Percentiles rank a stretch among this genome's conserved stretches.
Conservation (phyloP, 2,888 invertebrate species). For the Teleiodes luculella region DNA sequence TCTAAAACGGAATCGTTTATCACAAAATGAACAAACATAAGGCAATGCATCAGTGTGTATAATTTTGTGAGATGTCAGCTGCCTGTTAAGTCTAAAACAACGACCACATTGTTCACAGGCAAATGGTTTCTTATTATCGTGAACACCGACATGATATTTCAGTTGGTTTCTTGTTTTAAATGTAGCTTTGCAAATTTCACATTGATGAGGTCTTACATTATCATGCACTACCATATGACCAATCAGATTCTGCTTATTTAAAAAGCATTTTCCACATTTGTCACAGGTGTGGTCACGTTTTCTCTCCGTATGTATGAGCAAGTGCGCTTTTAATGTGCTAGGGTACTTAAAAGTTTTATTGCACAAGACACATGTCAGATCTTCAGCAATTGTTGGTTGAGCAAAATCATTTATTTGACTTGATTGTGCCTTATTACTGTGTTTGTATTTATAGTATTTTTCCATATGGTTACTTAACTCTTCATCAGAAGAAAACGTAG, state of each 20-base stretch:
- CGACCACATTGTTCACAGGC: slow-evolving; percentile 68
- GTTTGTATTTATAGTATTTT: background rate
- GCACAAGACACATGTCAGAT: slow-evolving; percentile 48
- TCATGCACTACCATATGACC: slow-evolving; percentile 50
- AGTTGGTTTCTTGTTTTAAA: slow-evolving; percentile 46
- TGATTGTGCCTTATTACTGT: background rate
- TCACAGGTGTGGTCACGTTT: slow-evolving; percentile 54
- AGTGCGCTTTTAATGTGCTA: slow-evolving; percentile 64
- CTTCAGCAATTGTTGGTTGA: slow-evolving; percentile 24
- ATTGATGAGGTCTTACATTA: slow-evolving; percentile 48
- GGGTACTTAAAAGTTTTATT: slow-evolving; percentile 48
- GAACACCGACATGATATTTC: slow-evolving; percentile 43
- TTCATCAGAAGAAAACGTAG: slow-evolving; percentile 36
- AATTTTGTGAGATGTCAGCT: slow-evolving; percentile 85
- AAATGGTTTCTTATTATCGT: slow-evolving; percentile 45
- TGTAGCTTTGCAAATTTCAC: slow-evolving; percentile 53
- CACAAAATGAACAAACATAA: slow-evolving; percentile 83
- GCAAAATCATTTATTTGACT: background rate
- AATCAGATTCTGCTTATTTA: slow-evolving; percentile 38
- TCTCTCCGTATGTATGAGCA: slow-evolving; percentile 75
- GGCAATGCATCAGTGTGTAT: slow-evolving; percentile 89
- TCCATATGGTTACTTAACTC: slow-evolving; percentile 40
- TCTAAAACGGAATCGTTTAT: slow-evolving; percentile 83
- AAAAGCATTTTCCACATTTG: slow-evolving; percentile 27
- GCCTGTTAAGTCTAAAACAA: slow-evolving; percentile 81